These are phyloP conservation scores for Nomada ferruginata DNA, from an alignment of 2,888 invertebrate genomes.

Conservation along the genomic window DNA sequence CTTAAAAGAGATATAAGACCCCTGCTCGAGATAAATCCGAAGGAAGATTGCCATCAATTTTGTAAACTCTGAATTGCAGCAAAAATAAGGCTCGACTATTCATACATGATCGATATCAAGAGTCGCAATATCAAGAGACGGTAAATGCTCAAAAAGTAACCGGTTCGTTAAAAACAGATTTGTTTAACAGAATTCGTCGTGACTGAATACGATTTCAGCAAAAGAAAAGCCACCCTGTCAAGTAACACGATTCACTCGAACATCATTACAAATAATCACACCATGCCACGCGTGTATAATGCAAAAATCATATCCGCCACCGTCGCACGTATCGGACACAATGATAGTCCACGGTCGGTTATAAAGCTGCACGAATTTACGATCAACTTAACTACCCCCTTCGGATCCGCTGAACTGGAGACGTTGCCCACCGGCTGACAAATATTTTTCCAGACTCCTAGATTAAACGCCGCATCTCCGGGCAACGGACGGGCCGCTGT, in stretches of 20 bases:
- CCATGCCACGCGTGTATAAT: not conserved
- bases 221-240: too few relatives aligned
- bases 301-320: not conserved
- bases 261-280: not conserved
- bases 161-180: not conserved
- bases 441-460: constrained; percentile 50
- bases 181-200: too few relatives aligned
- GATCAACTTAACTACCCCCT: constrained; percentile 26
- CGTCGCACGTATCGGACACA: not conserved
- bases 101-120: not conserved
- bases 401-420: constrained; percentile 11
- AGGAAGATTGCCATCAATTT: not conserved
- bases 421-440: constrained; percentile 26
- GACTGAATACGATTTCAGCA: too few relatives aligned
- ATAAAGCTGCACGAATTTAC: constrained; percentile 34
- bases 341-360: not conserved
- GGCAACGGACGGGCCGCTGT: not conserved
- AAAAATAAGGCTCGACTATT: not conserved
- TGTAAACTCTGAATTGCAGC: not conserved
- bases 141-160: too few relatives aligned
- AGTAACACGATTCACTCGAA: too few relatives aligned
- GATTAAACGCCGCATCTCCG: constrained; percentile 47
- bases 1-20: not conserved
- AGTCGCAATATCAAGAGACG: too few relatives aligned
- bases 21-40: not conserved